Evolutionary conservation across 2,888 invertebrate species (phyloP).

Genomic region (Orchestes rusci): DNA sequence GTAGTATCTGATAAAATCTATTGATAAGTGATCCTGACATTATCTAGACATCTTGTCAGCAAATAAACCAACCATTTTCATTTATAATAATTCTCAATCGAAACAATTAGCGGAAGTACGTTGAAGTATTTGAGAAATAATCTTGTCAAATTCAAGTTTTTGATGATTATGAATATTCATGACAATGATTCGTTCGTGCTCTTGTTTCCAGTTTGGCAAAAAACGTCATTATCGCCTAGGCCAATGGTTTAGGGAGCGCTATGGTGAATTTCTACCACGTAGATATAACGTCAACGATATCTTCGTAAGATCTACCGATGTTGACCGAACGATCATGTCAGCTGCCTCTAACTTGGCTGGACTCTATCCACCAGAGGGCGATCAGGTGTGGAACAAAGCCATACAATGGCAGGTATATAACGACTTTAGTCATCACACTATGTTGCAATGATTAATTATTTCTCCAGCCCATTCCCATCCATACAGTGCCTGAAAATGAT

Average conservation of each 20-base stretch:
- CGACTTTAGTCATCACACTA: not conserved
- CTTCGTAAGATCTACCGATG: conserved; percentile 63
- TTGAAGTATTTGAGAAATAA: no score
- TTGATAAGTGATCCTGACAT: no score
- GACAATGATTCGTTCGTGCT: no score
- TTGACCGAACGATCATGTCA: conserved; percentile 81
- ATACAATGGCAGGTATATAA: conserved; percentile 52
- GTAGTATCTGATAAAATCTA: no score
- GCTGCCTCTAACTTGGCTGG: conserved; percentile 72
- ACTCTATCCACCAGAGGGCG: conserved; percentile 54
- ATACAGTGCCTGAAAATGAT: conserved; percentile 51
- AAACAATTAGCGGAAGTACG: no score
- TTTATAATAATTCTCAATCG: no score
- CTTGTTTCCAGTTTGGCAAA: conserved; percentile 50
- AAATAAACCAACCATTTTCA: no score
- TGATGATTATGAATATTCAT: no score
- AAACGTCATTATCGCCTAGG: conserved; percentile 66
- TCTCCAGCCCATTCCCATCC: conserved; percentile 58
- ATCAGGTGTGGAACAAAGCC: conserved; percentile 52
- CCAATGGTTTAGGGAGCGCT: conserved; percentile 61
- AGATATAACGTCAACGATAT: conserved; percentile 50
- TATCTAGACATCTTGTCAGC: no score
- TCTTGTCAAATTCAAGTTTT: no score
- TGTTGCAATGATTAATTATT: not conserved
- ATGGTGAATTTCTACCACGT: conserved; percentile 50